Conservation (phyloP, 2,113 vertebrate species). For the Polypterus senegalus region DNA sequence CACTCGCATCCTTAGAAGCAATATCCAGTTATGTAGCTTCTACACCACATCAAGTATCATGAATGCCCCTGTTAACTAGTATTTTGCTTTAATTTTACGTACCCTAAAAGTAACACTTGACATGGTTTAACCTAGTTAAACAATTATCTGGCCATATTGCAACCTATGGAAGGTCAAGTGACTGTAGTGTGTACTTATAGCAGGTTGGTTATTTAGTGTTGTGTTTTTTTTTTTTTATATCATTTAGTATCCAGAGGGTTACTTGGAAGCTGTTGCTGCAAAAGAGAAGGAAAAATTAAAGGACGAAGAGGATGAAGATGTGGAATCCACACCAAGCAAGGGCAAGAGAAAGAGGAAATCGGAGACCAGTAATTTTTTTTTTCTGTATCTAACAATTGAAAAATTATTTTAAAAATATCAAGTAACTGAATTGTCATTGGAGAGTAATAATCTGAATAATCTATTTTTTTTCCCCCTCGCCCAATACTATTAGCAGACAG, state of each 20-base stretch:
- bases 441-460: neutral
- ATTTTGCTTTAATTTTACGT: no score
- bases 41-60: no score
- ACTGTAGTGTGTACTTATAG: neutral
- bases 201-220: neutral
- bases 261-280: conserved; percentile 67
- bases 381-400: conserved; percentile 1
- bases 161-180: no score
- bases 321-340: conserved; percentile 45
- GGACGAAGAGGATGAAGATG: conserved; percentile 32
- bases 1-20: no score
- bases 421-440: no score
- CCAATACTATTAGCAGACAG: conserved; percentile 6
- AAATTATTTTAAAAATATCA: no score
- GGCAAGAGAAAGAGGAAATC: conserved; percentile 80
- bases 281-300: conserved; percentile 76
- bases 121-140: no score
- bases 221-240: neutral
- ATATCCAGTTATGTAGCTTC: no score
- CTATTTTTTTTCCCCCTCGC: neutral
- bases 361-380: conserved; percentile 33
- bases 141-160: no score
- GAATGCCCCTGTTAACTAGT: no score
- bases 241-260: conserved; percentile 83
- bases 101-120: no score